Base-by-base conservation (phyloP, 2,888 invertebrate species). In the Stenichneumon culpator region DNA sequence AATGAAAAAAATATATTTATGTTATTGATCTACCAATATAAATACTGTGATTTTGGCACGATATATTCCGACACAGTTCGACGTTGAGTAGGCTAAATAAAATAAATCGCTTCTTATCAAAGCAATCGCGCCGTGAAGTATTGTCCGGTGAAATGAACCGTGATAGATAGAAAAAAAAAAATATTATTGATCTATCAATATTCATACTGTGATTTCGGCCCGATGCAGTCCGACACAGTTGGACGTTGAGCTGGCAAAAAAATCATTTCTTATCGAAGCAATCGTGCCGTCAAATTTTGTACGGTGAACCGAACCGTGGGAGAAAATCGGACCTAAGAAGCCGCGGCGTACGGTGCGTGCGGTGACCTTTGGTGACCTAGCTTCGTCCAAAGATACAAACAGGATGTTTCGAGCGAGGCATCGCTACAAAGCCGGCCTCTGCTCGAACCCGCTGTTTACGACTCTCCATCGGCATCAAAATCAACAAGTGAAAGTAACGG, bases 401-500 rank as follows among this genome's bases (percentile, higher is more conserved):
- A 63, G 32, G 60, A 28, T 63, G 60, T 6, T n/a, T 32, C 32
- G 28, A 28, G n/a, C 60, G 28, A 32, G 5, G 60, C 60, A n/a
- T 28, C 60, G 60, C 28, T 3, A 16, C 16, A 28, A 57, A 57
- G 60, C 60, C 25, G 14, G 57, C 25, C 57, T 57, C 19, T 22
- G 57, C 22, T 22, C 50, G 14, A 50, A 54, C 3, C 0, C 19
- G 60, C n/a, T 19, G 52, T 52, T 70, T 70, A 70, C 47, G 9
- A 70, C 52, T 52, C 32, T 70, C 70, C 25, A 28, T 54, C 32
- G 32, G 11, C n/a, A 44, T 14, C 19, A 54, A 11, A n/a, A 52
- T 16, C 70, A 19, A 70, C 52, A 25, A 70, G 70, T 52, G 52
- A 70, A 70, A 70, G 70, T 44, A 22, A 52, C 52, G 4, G 32